Evolutionary conservation across 2,113 vertebrate genomes (phyloP).

Genomic region (Dasyornis broadbenti): DNA sequence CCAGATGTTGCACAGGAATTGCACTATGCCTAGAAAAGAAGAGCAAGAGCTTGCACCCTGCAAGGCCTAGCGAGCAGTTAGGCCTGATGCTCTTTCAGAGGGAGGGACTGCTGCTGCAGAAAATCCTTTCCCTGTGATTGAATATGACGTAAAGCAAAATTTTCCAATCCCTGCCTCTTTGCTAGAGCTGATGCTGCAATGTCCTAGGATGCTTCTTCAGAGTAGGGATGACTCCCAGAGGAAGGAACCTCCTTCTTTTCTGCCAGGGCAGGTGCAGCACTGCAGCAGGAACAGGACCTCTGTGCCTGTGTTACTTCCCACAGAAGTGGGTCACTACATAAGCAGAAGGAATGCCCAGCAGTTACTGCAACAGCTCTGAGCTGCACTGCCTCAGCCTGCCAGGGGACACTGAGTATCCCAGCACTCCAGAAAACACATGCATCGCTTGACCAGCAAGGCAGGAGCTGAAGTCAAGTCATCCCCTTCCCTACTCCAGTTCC

Average conservation of each 20-base stretch:
- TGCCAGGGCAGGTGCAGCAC: neutral
- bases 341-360: neutral
- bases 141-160: neutral
- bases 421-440: rapidly evolving
- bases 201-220: neutral
- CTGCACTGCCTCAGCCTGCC: neutral
- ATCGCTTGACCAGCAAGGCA: neutral
- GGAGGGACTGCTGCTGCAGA: neutral
- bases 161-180: neutral
- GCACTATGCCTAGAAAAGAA: neutral
- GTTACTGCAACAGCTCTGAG: neutral
- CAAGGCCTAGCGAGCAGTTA: neutral
- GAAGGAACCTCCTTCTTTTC: neutral
- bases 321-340: neutral
- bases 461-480: neutral
- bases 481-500: neutral
- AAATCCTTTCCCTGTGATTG: neutral
- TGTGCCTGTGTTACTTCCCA: neutral
- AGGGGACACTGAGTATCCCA: neutral
- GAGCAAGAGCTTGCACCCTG: neutral
- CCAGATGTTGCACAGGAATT: neutral
- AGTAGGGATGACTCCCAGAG: neutral
- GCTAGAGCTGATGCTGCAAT: neutral
- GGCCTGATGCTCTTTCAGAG: neutral
- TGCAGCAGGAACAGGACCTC: neutral